Evolutionary conservation across 2,888 invertebrate species (phyloP).

Genomic region (Ecliptopera silaceata): DNA sequence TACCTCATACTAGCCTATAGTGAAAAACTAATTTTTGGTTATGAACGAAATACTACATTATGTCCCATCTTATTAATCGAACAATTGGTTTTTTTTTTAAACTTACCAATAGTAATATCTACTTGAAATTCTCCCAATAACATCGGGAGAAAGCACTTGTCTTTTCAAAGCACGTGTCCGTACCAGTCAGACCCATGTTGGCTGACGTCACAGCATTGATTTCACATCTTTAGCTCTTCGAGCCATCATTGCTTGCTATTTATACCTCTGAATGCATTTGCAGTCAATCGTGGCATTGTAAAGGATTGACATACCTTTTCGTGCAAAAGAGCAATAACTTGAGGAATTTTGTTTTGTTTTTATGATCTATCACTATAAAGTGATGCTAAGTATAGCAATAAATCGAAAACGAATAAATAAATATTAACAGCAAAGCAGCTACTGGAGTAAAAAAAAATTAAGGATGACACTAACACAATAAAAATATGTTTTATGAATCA

Average conservation of each 20-base stretch:
- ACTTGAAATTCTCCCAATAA: conserved; percentile 4
- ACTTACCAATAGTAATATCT: not conserved
- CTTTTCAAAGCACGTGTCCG: conserved; percentile 21
- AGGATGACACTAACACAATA: no score
- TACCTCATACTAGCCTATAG: no score
- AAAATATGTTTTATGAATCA: not conserved
- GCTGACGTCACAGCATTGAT: conserved; percentile 42
- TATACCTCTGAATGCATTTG: conserved; percentile 25
- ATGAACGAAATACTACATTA: no score
- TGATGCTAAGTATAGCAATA: not conserved
- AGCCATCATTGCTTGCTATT: conserved; percentile 32
- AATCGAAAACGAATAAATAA: no score
- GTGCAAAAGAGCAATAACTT: conserved; percentile 1
- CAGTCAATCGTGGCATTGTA: conserved; percentile 9
- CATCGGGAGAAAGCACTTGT: conserved; percentile 7
- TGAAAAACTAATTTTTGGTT: no score
- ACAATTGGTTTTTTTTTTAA: not conserved
- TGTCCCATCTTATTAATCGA: no score
- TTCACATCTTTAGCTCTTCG: conserved; percentile 36
- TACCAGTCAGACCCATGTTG: conserved; percentile 11
- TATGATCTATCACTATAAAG: not conserved
- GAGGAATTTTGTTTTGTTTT: not conserved
- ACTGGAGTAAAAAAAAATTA: no score
- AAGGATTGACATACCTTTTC: not conserved
- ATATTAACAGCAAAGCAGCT: no score